phyloP scores from a whole-genome alignment of 64 coral and sea anemone species.

The Trachythela sp. region DNA sequence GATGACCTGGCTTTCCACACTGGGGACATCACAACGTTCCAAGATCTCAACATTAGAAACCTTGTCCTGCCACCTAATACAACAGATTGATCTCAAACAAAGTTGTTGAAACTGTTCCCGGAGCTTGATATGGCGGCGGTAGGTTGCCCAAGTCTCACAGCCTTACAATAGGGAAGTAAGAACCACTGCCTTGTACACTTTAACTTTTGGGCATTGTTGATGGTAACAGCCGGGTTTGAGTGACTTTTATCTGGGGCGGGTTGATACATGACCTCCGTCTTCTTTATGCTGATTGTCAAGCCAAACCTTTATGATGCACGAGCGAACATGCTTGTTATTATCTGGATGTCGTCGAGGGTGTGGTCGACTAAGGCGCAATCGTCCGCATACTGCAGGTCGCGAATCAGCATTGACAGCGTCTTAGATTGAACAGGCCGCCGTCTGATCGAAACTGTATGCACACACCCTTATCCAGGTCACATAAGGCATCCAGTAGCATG shows the following conservation, averaged over 20 bases:
- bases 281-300: slow-evolving; percentile 32
- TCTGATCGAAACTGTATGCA: too few relatives aligned
- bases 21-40: not conserved
- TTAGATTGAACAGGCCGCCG: slow-evolving; percentile 15
- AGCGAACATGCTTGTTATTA: not conserved
- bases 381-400: not conserved
- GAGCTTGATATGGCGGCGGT: slow-evolving; percentile 19
- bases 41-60: slow-evolving; percentile 9
- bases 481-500: too few relatives aligned
- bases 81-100: not conserved
- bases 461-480: too few relatives aligned
- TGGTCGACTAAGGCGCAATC: not conserved
- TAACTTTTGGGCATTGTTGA: slow-evolving; percentile 18
- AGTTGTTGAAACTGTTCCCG: not conserved
- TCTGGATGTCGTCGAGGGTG: slow-evolving; percentile 18
- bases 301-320: slow-evolving; percentile 22
- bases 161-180: slow-evolving; percentile 30
- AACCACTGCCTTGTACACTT: slow-evolving; percentile 37
- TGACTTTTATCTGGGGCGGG: slow-evolving; percentile 21
- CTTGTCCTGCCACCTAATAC: slow-evolving; percentile 33
- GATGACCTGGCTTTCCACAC: not conserved
- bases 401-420: not conserved
- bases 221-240: not conserved
- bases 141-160: slow-evolving; percentile 27
- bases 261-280: slow-evolving; percentile 25